Percentiles rank a stretch among this genome's conserved stretches.
Evolutionary conservation across 2,888 invertebrate genomes (phyloP).

Genomic region (Noctua comes): DNA sequence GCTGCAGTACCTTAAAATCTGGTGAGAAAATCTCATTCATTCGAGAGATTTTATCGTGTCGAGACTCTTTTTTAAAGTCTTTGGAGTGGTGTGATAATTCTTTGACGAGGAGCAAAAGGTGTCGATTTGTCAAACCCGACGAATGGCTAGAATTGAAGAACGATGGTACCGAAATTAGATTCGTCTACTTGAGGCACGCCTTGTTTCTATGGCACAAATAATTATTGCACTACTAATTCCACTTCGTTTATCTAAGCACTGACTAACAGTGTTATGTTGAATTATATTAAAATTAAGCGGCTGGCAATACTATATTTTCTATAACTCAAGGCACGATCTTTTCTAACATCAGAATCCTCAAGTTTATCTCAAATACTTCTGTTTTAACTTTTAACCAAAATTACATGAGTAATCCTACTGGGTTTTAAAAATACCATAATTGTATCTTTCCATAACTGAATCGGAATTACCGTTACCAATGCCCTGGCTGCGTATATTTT

Average conservation of each 20-base stretch:
- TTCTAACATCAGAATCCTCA: slow-evolving; percentile 7
- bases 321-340: slow-evolving; percentile 1
- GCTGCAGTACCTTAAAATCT: slow-evolving; percentile 79
- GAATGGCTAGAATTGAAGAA: slow-evolving; percentile 84
- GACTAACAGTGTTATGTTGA: slow-evolving; percentile 23
- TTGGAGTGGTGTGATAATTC: slow-evolving; percentile 89
- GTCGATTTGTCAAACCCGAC: slow-evolving; percentile 82
- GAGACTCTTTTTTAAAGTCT: slow-evolving; percentile 86
- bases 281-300: background rate
- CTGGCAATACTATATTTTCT: background rate
- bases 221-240: slow-evolving; percentile 54
- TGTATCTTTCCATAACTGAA: slow-evolving; percentile 1
- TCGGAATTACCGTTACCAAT: background rate
- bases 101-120: slow-evolving; percentile 84
- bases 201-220: slow-evolving; percentile 53
- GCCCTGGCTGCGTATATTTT: slow-evolving; percentile 11
- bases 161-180: slow-evolving; percentile 78
- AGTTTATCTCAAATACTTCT: background rate
- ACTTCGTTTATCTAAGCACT: slow-evolving; percentile 20
- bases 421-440: background rate
- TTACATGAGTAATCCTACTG: background rate
- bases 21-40: slow-evolving; percentile 88
- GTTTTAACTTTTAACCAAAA: slow-evolving; percentile 3
- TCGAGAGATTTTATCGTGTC: slow-evolving; percentile 84
- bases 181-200: slow-evolving; percentile 64